phyloP scores from a whole-genome alignment of 2,888 invertebrate species.

The Sturmia bella region DNA sequence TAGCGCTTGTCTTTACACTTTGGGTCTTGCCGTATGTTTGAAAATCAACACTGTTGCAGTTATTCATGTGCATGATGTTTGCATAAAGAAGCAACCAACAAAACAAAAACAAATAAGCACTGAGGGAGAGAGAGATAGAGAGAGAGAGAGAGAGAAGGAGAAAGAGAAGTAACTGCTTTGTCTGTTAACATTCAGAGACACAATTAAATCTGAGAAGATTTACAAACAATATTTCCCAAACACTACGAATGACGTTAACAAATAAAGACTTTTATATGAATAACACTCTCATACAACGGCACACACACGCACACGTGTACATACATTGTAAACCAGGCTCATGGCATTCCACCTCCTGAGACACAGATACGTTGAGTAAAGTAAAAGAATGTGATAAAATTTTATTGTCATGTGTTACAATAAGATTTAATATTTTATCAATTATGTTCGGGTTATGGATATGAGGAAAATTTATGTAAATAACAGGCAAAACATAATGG shows the following conservation, averaged over 20 bases:
- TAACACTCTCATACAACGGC: background rate
- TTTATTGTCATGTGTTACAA: slow-evolving; percentile 79
- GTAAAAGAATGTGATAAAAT: slow-evolving; percentile 75
- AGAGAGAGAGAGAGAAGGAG: background rate
- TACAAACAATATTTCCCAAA: slow-evolving; percentile 2
- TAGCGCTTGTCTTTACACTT: no score
- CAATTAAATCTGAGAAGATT: slow-evolving; percentile 50
- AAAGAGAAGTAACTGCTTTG: slow-evolving; percentile 6
- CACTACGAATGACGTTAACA: slow-evolving; percentile 31
- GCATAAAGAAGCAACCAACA: slow-evolving; percentile 7
- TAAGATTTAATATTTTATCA: slow-evolving; percentile 78
- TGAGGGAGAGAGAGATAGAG: background rate
- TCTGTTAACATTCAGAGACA: slow-evolving; percentile 45
- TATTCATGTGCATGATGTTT: slow-evolving; percentile 16
- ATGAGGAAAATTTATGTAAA: slow-evolving; percentile 26
- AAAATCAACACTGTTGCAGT: slow-evolving; percentile 27
- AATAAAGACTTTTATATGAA: slow-evolving; percentile 34
- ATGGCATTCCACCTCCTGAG: slow-evolving; percentile 19
- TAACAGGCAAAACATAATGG: slow-evolving; percentile 7
- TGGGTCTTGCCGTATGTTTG: background rate
- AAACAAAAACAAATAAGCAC: slow-evolving; percentile 8
- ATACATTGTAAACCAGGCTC: background rate
- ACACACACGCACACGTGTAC: background rate
- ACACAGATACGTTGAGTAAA: slow-evolving; percentile 30
- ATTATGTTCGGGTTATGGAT: slow-evolving; percentile 42